A percentile compares a stretch with the other conserved stretches of the same genome.
phyloP scores from a whole-genome alignment of 2,888 invertebrate genomes.

The Apomyelois bistriatella region DNA sequence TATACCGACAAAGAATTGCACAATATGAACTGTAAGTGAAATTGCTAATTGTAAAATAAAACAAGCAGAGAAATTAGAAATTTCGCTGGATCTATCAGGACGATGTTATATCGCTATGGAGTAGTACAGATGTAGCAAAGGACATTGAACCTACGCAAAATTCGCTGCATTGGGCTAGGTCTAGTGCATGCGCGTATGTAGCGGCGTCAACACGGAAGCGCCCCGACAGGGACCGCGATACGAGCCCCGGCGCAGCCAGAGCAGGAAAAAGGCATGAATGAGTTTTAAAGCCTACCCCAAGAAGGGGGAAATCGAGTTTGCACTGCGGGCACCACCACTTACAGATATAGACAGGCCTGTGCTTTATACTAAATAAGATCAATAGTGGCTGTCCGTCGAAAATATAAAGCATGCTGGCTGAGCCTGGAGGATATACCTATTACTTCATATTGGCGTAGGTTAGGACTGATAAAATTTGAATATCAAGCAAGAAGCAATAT shows the following conservation, averaged over 20 bases:
- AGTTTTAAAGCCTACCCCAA: constrained; percentile 77
- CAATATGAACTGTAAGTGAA: constrained; percentile 20
- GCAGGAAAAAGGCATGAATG: constrained; percentile 75
- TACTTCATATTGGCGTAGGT: too few species aligned
- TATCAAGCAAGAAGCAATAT: too few species aligned
- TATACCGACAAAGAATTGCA: background rate
- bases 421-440: too few species aligned
- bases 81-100: constrained; percentile 44
- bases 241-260: constrained; percentile 52
- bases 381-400: constrained; percentile 46
- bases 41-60: background rate
- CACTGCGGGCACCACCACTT: constrained; percentile 68
- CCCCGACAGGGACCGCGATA: constrained; percentile 60
- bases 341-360: constrained; percentile 60
- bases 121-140: constrained; percentile 54
- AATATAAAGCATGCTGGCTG: constrained; percentile 9
- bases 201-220: constrained; percentile 68
- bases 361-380: constrained; percentile 58
- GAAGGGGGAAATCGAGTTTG: constrained; percentile 77
- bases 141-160: constrained; percentile 80
- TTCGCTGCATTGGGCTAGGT: constrained; percentile 81
- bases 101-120: constrained; percentile 28
- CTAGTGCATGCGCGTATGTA: constrained; percentile 75
- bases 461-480: too few species aligned
- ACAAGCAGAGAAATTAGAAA: constrained; percentile 34